Evolutionary conservation across 2,888 invertebrate species (phyloP).

Genomic region (Drosophila melanosoma): DNA sequence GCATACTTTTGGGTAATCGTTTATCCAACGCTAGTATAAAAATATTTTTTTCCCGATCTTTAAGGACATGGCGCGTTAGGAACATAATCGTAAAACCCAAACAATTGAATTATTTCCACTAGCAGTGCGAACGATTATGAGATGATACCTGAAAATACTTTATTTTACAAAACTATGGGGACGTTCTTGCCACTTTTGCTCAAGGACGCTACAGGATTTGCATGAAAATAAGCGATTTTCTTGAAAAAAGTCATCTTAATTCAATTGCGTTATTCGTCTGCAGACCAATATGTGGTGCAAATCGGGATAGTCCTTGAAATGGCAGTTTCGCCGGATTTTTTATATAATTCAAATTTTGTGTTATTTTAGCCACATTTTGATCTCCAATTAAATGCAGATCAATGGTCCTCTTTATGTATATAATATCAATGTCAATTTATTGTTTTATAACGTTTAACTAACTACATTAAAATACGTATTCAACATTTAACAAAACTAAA

Average conservation of each 20-base stretch:
- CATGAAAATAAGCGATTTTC: not conserved
- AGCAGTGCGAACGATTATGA: not conserved
- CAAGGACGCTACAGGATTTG: not conserved
- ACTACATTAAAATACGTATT: constrained; percentile 53
- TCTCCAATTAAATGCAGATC: not conserved
- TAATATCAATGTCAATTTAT: constrained; percentile 66
- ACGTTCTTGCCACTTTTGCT: not conserved
- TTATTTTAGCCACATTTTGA: not conserved
- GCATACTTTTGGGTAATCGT: not conserved
- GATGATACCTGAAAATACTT: not conserved
- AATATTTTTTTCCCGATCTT: not conserved
- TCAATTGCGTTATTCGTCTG: not conserved
- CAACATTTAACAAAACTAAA: constrained; percentile 69
- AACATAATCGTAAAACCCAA: not conserved
- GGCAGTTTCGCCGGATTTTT: not conserved
- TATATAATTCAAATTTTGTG: no score
- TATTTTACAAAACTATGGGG: not conserved
- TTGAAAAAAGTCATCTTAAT: not conserved
- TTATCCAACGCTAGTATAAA: not conserved
- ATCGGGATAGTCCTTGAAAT: not conserved
- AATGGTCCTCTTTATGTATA: constrained; percentile 1
- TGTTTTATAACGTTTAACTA: constrained; percentile 63
- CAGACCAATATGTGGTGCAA: not conserved
- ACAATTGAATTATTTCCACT: not conserved
- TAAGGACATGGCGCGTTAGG: not conserved